Percentiles rank a stretch among this genome's conserved stretches.
phyloP scores from a whole-genome alignment of 2,888 invertebrate species.

The Brachypalpus laphriformis region DNA sequence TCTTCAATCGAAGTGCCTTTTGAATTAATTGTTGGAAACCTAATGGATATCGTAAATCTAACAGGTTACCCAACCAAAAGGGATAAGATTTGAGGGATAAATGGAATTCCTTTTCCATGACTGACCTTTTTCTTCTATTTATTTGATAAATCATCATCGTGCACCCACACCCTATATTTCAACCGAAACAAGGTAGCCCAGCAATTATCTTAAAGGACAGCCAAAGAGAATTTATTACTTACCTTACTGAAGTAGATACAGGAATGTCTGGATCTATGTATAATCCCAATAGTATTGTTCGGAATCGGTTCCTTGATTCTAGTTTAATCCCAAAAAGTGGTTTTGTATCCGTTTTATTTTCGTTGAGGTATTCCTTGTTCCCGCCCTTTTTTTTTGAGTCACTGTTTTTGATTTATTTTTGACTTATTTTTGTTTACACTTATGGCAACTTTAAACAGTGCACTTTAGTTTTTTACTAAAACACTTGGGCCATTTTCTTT shows the following conservation, averaged over 20 bases:
- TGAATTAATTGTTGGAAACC: neutral
- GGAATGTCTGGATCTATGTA: constrained; percentile 32
- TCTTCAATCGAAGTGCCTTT: neutral
- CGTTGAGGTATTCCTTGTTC: constrained; percentile 44
- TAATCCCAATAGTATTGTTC: constrained; percentile 57
- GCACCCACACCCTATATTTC: constrained; percentile 46
- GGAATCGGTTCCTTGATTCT: neutral
- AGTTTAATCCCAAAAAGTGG: constrained; percentile 47
- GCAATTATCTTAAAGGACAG: neutral
- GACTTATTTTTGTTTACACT: constrained; percentile 35
- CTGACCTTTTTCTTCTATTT: neutral
- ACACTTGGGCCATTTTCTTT: constrained; percentile 61
- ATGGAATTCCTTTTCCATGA: constrained; percentile 6
- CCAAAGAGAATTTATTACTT: constrained; percentile 24
- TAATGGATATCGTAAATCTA: constrained; percentile 55
- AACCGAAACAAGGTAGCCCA: constrained; percentile 18
- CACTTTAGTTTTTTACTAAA: constrained; percentile 48
- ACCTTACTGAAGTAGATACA: constrained; percentile 43
- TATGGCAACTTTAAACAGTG: constrained; percentile 49
- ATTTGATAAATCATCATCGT: constrained; percentile 18
- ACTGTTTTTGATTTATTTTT: constrained; percentile 29
- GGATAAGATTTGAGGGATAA: constrained; percentile 5
- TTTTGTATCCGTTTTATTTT: constrained; percentile 28
- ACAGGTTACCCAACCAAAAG: neutral
- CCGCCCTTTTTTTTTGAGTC: constrained; percentile 37